Base-by-base conservation (phyloP, 2,113 vertebrate genomes). In the Oryzias javanicus region DNA sequence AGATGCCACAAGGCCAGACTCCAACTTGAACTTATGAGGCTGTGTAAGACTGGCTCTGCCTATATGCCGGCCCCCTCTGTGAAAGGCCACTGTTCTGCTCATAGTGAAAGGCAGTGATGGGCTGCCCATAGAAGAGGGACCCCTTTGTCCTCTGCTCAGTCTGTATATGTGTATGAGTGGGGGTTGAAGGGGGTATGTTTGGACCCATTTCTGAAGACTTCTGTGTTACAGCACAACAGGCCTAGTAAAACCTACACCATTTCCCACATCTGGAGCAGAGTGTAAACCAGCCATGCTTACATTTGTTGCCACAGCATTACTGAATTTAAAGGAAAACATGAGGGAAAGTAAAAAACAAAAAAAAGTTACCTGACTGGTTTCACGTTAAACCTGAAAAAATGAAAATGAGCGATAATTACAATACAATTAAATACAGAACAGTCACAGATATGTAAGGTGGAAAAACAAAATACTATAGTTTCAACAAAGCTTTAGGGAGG, bases 321-420 rank as follows among this genome's bases (percentile, higher is more conserved):
- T 18, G 20, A 6, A 49, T 62, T 5, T 6, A 14, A 64, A 71
- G 29, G 18, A 24, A 4, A 44, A 25, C 66, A 25, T 49, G 4
- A n/a, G 53, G 29, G 35, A 35, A 12, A 12, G 35, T 29, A 29
- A 29, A 6, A 29, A 12, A n/a, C n/a, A n/a, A n/a, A n/a, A n/a
- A n/a, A n/a, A n/a, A n/a, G n/a, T 93, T 92, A 96, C 95, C 95
- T 94, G 90, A 90, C 94, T 91, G 93, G 95, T 96, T 96, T 98
- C 95, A 94, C 98, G 87, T 94, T 93, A 97, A 97, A 95, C 95
- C 96, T 98, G 87, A 59, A 93, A 93, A n/a, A 63, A 74, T 88
- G 42, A 79, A 76, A 81, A 60, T 66, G 57, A 67, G 72, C 3
- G 71, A 56, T 4, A 29, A 46, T 89, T 41, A 91, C 58, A 49